Percentiles rank a stretch among this genome's conserved stretches.
Conservation (phyloP, 2,113 vertebrate genomes). For the Heloderma charlesbogerti region DNA sequence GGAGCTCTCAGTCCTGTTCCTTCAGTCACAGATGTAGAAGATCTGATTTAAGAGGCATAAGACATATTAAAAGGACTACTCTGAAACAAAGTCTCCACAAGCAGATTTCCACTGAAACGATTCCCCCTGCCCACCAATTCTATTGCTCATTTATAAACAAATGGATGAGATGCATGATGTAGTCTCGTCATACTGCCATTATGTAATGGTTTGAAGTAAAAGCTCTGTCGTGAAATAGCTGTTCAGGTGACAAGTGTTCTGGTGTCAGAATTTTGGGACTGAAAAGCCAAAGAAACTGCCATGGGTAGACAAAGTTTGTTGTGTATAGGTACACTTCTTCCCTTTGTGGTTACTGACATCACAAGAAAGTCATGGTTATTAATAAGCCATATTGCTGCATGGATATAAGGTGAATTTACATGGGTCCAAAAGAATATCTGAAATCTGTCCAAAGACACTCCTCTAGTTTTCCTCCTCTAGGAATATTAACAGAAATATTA, state of each 20-base stretch:
- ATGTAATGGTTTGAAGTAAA: background rate
- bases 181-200: background rate
- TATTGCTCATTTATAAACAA: background rate
- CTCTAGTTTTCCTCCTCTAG: background rate
- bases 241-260: background rate
- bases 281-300: background rate
- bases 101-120: background rate
- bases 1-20: conserved; percentile 73
- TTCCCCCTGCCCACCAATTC: background rate
- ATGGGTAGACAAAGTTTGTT: background rate
- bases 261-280: background rate
- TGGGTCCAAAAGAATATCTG: too few species aligned
- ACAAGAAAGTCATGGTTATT: background rate
- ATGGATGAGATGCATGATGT: background rate
- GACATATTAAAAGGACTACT: background rate
- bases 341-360: background rate
- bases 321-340: background rate
- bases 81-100: fast-evolving
- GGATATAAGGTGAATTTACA: background rate
- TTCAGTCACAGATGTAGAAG: conserved; percentile 78
- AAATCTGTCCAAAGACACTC: background rate
- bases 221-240: background rate
- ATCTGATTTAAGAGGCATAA: conserved; percentile 70
- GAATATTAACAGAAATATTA: too few species aligned
- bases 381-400: background rate